Evolutionary conservation across 2,797 vertebrate species (phyloP), one percentile per base, ranked within the genome.

Genomic region (Iguana delicatissima): DNA sequence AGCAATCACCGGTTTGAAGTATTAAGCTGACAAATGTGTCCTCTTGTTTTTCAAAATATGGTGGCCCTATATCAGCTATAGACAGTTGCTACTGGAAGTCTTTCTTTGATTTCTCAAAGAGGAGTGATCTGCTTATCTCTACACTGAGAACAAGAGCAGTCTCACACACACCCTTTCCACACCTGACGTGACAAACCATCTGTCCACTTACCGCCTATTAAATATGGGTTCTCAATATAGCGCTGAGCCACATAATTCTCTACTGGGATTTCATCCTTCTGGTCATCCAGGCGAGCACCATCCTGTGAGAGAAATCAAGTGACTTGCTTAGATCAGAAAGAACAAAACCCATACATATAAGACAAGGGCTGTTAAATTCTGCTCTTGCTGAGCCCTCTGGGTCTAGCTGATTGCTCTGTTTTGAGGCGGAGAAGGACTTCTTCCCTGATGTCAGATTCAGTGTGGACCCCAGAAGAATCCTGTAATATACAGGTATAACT

Each of bases 151-250:
- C 24, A 85, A n/a, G 46, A n/a, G 9, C n/a, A 62, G 42, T 42
- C 29, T 42, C 29, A 32, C 32, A 73, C 20, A 1, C 42, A 1
- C 29, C 80, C 55, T 32, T 7, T 2, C 59, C 6, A 6, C 6
- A 8, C 26, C 26, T 1, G 2, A 2, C 67, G 12, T 69, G 26
- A 62, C 26, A 69, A 69, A 32, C 67, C 10, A 69, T 69, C 67
- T 32, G 29, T 26, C 1, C 32, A 26, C 95, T 92, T 64, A 98
- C 99, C 98, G 95, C 98, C 98, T 81, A 99, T 98, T 73, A 99
- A 95, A 95, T 99, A 99, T 2, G 99, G 98, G 84, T 98, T 99
- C 95, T 99, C 98, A 38, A 99, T 98, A 77, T 99, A 99, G 69
- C 98, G 97, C 92, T 99, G 98, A 57, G 97, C 98, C 38, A 99